Evolutionary conservation across 2,888 invertebrate genomes (phyloP).

Genomic region (Criorhina ranunculi): DNA sequence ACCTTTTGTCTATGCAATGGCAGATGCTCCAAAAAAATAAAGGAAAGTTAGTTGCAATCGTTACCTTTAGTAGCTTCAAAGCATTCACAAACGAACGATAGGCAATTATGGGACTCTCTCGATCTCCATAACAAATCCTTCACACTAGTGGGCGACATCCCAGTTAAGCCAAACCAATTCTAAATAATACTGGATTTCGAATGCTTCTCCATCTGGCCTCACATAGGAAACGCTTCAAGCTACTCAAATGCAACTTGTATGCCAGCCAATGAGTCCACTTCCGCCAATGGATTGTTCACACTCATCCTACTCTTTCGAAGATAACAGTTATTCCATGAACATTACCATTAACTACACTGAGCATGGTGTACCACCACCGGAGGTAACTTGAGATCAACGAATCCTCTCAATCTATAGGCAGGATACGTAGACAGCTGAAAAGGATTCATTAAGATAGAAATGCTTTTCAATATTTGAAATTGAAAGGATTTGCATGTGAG

Average conservation of each 20-base stretch:
- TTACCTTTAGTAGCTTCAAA: no score
- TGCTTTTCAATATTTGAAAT: constrained; percentile 12
- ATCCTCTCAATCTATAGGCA: constrained; percentile 2
- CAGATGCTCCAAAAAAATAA: no score
- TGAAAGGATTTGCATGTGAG: not conserved
- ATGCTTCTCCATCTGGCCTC: constrained; percentile 1
- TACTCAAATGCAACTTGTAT: not conserved
- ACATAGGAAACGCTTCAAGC: not conserved
- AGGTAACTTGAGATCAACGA: not conserved
- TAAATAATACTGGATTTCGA: not conserved
- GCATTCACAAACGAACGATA: no score
- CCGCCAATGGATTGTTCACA: constrained; percentile 25
- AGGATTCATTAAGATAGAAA: constrained; percentile 13
- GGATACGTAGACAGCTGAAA: constrained; percentile 2
- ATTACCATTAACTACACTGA: not conserved
- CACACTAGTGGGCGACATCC: not conserved
- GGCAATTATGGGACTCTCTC: not conserved
- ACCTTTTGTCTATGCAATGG: no score
- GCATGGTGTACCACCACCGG: not conserved
- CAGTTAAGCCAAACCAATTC: not conserved
- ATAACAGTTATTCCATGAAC: constrained; percentile 3
- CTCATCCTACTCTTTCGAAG: not conserved
- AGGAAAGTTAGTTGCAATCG: no score
- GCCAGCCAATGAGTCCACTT: constrained; percentile 19
- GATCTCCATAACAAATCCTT: not conserved